Evolutionary conservation across 2,113 vertebrate species (phyloP), one percentile per base, ranked within the genome.

Genomic region (Nicator chloris): DNA sequence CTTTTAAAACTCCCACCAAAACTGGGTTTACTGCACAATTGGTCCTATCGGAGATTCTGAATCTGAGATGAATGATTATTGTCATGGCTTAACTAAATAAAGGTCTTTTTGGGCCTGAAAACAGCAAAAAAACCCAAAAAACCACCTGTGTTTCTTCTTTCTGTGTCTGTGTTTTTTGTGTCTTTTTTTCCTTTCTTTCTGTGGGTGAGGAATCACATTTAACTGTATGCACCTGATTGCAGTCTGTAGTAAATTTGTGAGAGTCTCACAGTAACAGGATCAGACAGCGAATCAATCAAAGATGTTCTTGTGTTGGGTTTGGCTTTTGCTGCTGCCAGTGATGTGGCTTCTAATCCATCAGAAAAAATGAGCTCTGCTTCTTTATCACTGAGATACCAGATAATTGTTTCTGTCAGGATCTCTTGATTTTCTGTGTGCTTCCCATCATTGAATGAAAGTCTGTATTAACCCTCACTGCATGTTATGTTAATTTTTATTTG

Each of bases 371-470:
- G 35, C 51, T 90, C 66, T 90, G 45, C 59, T 90, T 51, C 56
- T 92, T 82, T 88, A 69, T 86, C 63, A 66, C 50, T 2, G 15
- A 90, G 26, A 72, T 82, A 70, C 27, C 79, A 88, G 88, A 54
- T 93, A 94, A 92, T 90, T 82, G 50, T 77, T 92, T 90, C 66
- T 92, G 71, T 37, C 68, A 86, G 66, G 33, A 54, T 70, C 30
- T 86, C 35, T 90, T 30, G 3, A 30, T 78, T 70, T 70, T 63
- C 44, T 45, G 6, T 45, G 45, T 54, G 27, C 15, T 77, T 92
- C 63, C 54, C 54, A 77, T 77, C 63, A 28, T 4, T 86, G 54
- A 90, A 50, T 42, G 37, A 57, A 79, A 76, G 40, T 69, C 35
- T 78, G 0, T 47, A 45, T 87, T 87, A 92, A 71, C 50, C 17